Evolutionary conservation across 2,113 vertebrate genomes (phyloP), one percentile per base, ranked within the genome.

Genomic region (Chaetodon auriga): DNA sequence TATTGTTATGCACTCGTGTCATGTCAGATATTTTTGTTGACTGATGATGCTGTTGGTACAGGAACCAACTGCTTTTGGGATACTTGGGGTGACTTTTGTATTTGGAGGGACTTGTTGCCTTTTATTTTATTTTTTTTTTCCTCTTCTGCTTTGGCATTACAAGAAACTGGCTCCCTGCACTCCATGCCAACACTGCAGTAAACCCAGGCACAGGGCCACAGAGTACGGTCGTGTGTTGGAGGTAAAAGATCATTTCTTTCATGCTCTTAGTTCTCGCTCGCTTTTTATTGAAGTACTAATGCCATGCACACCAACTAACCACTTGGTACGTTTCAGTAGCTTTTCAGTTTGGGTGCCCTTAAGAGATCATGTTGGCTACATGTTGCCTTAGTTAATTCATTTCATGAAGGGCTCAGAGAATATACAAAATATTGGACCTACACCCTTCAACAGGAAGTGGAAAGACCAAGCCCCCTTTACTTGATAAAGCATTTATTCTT

Each of bases 361-460:
- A 65, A 43, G 35, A 54, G 80, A 25, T 79, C 48, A 38, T 23
- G 14, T 71, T 60, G 73, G 85, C 79, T 82, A 87, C 89, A 75
- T 85, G 90, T 93, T 93, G 93, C 95, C 93, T 95, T 94, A 94
- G 93, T 86, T 89, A 19, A 85, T 79, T 77, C 68, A 81, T 91
- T 90, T 90, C 80, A 82, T 41, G 63, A 89, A 92, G 91, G 92
- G 93, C 83, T 93, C 53, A 61, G 70, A 81, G 77, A 80, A 77
- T 75, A 62, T 30, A 74, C 23, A 65, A 51, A 58, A 75, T 43
- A 76, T 87, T 86, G 92, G 93, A 94, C 91, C 92, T 91, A 78
- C 9, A 64, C 78, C 85, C 87, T 89, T 90, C 81, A 69, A 41
- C 75, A 71, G 57, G 71, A 88, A 85, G 75, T 83, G 86, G 83